Percentiles rank a stretch among this genome's conserved stretches.
Evolutionary conservation across 2,888 invertebrate species (phyloP).

Genomic region (Adelognathus sp.): DNA sequence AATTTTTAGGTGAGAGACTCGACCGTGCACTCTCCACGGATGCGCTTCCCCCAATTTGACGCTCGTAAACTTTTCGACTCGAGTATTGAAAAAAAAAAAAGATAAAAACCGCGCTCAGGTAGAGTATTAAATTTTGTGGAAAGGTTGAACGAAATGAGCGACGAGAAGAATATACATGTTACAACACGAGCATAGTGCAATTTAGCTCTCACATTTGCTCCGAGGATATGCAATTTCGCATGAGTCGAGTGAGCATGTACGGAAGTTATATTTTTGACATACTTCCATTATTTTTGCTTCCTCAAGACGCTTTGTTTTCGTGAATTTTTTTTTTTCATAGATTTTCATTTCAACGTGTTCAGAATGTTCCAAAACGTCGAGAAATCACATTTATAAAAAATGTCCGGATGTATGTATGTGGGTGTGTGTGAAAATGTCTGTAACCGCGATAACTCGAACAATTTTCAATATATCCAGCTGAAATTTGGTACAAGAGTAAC

Average conservation of each 20-base stretch:
- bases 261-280: not conserved
- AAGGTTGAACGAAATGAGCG: not conserved
- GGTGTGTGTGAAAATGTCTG: too few species aligned
- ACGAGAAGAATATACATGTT: not conserved
- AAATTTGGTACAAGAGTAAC: too few species aligned
- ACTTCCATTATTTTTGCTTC: not conserved
- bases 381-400: too few species aligned
- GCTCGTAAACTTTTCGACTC: slow-evolving; percentile 8
- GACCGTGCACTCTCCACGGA: not conserved
- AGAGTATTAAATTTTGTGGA: slow-evolving; percentile 14
- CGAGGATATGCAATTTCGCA: not conserved
- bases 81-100: not conserved
- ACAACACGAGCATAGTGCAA: not conserved
- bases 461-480: too few species aligned
- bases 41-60: slow-evolving; percentile 22
- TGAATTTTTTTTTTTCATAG: not conserved
- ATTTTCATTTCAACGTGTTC: too few species aligned
- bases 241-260: too few species aligned
- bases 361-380: too few species aligned
- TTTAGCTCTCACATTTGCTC: not conserved
- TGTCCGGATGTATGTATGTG: too few species aligned
- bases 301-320: too few species aligned
- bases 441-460: too few species aligned
- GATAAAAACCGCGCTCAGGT: not conserved
- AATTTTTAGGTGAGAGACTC: slow-evolving; percentile 21